Evolutionary conservation across 2,888 invertebrate species (phyloP).

Genomic region (Liposcelis brunnea): DNA sequence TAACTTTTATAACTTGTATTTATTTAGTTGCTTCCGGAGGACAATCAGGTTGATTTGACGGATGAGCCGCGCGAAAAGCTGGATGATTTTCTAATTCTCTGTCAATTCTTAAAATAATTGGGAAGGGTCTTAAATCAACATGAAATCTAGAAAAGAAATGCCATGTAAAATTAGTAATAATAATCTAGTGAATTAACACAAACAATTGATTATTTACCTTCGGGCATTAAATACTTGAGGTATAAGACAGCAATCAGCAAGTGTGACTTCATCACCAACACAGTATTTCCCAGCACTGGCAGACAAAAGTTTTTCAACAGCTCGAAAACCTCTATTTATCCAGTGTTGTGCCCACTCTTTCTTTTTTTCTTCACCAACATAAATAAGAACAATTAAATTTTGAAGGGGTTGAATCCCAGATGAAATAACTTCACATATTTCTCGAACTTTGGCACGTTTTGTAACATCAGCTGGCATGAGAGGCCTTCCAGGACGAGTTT

Average conservation of each 20-base stretch:
- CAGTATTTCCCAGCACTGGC: slow-evolving; percentile 79
- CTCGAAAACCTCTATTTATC: slow-evolving; percentile 76
- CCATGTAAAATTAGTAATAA: slow-evolving; percentile 9
- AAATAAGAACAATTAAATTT: slow-evolving; percentile 73
- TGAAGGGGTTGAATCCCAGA: slow-evolving; percentile 94
- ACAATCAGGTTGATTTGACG: slow-evolving; percentile 85
- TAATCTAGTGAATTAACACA: slow-evolving; percentile 3
- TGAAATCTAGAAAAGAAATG: slow-evolving; percentile 53
- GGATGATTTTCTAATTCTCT: slow-evolving; percentile 73
- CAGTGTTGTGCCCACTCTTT: slow-evolving; percentile 88
- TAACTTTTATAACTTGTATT: too few relatives aligned
- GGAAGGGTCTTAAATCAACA: slow-evolving; percentile 77
- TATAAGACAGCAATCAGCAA: slow-evolving; percentile 89
- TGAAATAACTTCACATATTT: slow-evolving; percentile 81
- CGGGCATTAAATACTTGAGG: slow-evolving; percentile 92
- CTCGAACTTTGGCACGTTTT: slow-evolving; percentile 74
- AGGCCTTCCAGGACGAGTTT: slow-evolving; percentile 68
- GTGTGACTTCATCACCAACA: slow-evolving; percentile 81
- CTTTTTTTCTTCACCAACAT: slow-evolving; percentile 75
- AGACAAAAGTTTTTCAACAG: slow-evolving; percentile 71
- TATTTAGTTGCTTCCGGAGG: slow-evolving; percentile 57
- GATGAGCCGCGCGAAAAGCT: slow-evolving; percentile 81
- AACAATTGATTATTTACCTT: slow-evolving; percentile 34
- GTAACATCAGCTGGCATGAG: slow-evolving; percentile 78
- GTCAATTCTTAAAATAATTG: slow-evolving; percentile 74